Percentiles rank a stretch among this genome's conserved stretches.
These are phyloP conservation scores for Myopa tessellatipennis DNA, from an alignment of 2,888 invertebrate genomes.

Conservation along the genomic window DNA sequence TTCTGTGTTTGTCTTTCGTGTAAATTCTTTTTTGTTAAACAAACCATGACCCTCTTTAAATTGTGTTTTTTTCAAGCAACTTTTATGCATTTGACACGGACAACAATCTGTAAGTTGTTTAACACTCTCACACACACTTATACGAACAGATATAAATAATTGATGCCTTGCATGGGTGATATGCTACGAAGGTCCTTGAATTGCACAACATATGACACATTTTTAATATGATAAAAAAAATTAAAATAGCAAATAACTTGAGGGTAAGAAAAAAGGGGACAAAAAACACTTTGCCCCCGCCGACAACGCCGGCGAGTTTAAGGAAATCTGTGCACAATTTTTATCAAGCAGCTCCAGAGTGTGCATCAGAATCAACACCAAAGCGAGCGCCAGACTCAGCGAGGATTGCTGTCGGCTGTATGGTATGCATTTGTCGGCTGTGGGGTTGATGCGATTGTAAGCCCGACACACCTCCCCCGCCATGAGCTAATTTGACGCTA, in stretches of 20 bases:
- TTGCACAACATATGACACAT: conserved; percentile 25
- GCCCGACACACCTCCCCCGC: neutral
- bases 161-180: conserved; percentile 17
- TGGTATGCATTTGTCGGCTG: neutral
- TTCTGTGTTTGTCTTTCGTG: neutral
- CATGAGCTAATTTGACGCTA: conserved; percentile 5
- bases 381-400: too few relatives aligned
- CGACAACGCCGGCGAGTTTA: neutral
- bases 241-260: neutral
- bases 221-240: conserved; percentile 23
- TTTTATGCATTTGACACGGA: conserved; percentile 11
- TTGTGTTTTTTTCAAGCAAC: neutral
- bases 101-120: conserved; percentile 28
- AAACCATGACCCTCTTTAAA: conserved; percentile 19
- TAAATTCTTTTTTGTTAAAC: conserved; percentile 22
- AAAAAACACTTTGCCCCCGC: conserved; percentile 3
- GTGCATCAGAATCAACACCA: too few relatives aligned
- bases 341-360: neutral
- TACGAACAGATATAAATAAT: conserved; percentile 16
- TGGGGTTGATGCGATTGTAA: neutral
- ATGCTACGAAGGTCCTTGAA: conserved; percentile 7
- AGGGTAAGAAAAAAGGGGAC: neutral
- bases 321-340: neutral
- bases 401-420: neutral
- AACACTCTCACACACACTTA: neutral